Evolutionary conservation across 92 coral and sea anemone genomes (phyloP), one percentile per base, ranked within the genome.

Genomic region (Hydrozoanthus gracilis): DNA sequence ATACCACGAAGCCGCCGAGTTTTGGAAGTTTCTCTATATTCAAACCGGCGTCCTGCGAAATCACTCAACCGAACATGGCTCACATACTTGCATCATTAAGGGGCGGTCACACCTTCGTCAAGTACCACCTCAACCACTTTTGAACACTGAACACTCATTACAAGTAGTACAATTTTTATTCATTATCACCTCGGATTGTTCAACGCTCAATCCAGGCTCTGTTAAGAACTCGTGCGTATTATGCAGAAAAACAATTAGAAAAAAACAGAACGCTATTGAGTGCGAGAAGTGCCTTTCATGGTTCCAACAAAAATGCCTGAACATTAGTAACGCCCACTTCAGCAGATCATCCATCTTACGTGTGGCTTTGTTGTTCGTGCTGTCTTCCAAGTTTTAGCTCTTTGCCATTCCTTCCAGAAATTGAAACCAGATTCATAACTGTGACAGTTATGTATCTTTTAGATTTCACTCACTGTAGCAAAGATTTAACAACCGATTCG

Each of bases 191-290:
- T 54, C 49, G 47, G 82, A 77, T 68, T 77, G 82, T 77, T 77
- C 82, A 55, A 55, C 67, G 55, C 67, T 77, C 17, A 77, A 77
- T 56, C 82, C 82, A 54, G 82, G 82, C 69, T 51, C 82, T 77
- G 15, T 77, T 55, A 39, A 77, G 51, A 77, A 35, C 67, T 54
- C 82, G 66, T 76, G 67, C 55, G 67, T 18, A 18, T 55, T 54
- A 56, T 77, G 82, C 16, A 20, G 82, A 8, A 55, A 54, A 77
- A 55, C 82, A 8, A 20, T 77, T 18, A 55, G 68, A 61, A 54
- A 4, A 76, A 77, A 77, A 3, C 82, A 77, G 18, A 54, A 55
- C n/a, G 82, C 82, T 55, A 77, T 77, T 55, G 68, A 56, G 68
- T 55, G 82, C 68, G 68, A 77, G 14, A 73, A 46, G 17, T 73